Evolutionary conservation across 1,140 invertebrate genomes (phyloP), one percentile per base, ranked within the genome.

Genomic region (Euwallacea similis): DNA sequence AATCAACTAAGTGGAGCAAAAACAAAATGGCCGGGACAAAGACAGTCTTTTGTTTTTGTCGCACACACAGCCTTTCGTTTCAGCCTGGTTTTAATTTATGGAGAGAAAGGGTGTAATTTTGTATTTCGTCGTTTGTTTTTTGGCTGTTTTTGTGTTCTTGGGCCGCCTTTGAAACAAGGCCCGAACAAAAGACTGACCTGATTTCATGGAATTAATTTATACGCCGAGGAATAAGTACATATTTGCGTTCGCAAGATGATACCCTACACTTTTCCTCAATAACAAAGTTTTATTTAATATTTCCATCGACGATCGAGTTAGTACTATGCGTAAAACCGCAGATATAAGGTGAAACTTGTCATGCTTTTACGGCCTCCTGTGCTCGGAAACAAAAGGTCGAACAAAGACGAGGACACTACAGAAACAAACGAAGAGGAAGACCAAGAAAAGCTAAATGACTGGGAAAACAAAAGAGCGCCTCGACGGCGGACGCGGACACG

Each of bases 1-100:
- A 76, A 76, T 76, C 73, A 68, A 66, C 68, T 71, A 76, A 76
- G 69, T 74, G 73, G 70, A 74, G 69, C 71, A 73, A 74, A 76
- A 74, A 76, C 77, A 78, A 78, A 74, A 78, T 78, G 76, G 76
- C 76, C 75, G 76, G 73, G 76, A 78, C 76, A 78, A 75, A 76
- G 74, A 74, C 71, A 70, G 71, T 76, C 74, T 76, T 76, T 76
- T 78, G 77, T 78, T 76, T 76, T 78, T 75, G 75, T 76, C 74
- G 76, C 76, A 75, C 73, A 47, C 71, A 68, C 44, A 33, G 59
- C 67, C 41, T 69, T 73, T 73, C 65, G 60, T 60, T 63, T 56
- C 54, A 7, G 56, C 54, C 42, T 44, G 56, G 42, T 66, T 58
- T 59, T 43, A 59, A 71, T 61, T 62, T 63, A 64, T 63, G 60